Evolutionary conservation across 2,888 invertebrate genomes (phyloP), one percentile per base, ranked within the genome.

Genomic region (Leptinotarsa haldemani): DNA sequence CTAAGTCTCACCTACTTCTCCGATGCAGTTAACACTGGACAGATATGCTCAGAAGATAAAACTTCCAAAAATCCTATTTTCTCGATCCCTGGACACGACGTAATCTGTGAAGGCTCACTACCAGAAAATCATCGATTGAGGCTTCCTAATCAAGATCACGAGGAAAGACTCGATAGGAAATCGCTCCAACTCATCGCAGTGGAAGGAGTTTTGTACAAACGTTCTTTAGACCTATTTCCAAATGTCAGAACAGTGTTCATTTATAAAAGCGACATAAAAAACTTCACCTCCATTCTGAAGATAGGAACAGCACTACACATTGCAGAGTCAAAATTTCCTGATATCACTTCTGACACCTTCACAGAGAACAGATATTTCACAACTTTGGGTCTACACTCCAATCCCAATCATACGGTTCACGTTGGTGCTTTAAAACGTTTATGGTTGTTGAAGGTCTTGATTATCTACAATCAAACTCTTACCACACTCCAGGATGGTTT

Each of bases 361-460:
- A 7, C 20, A 5, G 66, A 22, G 16, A 48, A 67, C 18, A 40
- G 25, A 4, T 2, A 30, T 67, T 46, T 53, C 12, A 7, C 3
- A 4, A 52, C 52, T 16, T n/a, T 67, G 16, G 67, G 67, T 5
- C 18, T 67, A 4, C 67, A 67, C 25, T 67, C 67, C 25, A 67
- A 67, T 20, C 9, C 16, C 2, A 53, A 53, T 53, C 67, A n/a
- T 15, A 47, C 52, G 1, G 30, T 67, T n/a, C 25, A 20, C 2
- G 13, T 40, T 1, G 40, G 4, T 13, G 30, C 18, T 48, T 48
- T 67, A 25, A 15, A 40, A 48, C 9, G 13, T 12, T n/a, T 50
- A 4, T 13, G 13, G 22, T 15, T 50, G 4, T 15, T 67, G n/a
- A 7, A 4, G 0, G 18, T 53, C 30, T 53, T 67, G 15, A 67